Evolutionary conservation across 2,888 invertebrate species (phyloP).

Genomic region (Anagyrus pseudococci): DNA sequence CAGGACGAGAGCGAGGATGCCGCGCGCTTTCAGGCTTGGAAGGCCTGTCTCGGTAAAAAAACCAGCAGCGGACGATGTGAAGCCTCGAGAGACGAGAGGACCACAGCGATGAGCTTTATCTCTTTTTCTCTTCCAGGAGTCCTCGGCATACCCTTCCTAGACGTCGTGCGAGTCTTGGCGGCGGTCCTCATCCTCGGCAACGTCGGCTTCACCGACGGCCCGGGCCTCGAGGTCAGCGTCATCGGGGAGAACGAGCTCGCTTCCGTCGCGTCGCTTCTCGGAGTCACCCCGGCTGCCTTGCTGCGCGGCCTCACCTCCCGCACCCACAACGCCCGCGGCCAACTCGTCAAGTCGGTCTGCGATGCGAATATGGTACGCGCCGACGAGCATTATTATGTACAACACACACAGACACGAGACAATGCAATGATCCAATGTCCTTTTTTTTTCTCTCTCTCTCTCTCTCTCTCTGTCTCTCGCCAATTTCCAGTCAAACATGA

Average conservation of each 20-base stretch:
- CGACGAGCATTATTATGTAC: too few species aligned
- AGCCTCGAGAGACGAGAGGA: too few species aligned
- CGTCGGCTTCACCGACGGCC: conserved; percentile 85
- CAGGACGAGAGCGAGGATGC: conserved; percentile 79
- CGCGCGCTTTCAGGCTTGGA: conserved; percentile 87
- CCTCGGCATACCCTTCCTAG: conserved; percentile 91
- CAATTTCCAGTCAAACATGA: conserved; percentile 81
- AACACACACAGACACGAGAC: neutral
- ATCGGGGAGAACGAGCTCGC: conserved; percentile 84
- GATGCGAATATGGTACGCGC: conserved; percentile 80
- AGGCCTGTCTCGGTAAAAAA: conserved; percentile 76
- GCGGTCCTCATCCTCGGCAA: conserved; percentile 92
- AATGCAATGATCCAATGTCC: too few species aligned
- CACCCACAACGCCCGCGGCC: conserved; percentile 79
- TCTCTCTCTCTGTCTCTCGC: too few species aligned
- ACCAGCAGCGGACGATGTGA: too few species aligned
- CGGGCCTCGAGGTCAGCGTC: conserved; percentile 77
- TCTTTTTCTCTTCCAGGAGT: conserved; percentile 65
- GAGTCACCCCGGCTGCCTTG: conserved; percentile 76
- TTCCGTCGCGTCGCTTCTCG: conserved; percentile 84
- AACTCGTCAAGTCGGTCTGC: conserved; percentile 81
- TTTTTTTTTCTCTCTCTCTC: neutral
- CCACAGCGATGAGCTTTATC: too few species aligned
- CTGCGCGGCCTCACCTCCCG: conserved; percentile 84
- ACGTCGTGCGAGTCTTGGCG: conserved; percentile 89